These are phyloP conservation scores for Pipistrellus pipistrellus DNA, from an alignment of 2,797 vertebrate species.

Conservation along the genomic window DNA sequence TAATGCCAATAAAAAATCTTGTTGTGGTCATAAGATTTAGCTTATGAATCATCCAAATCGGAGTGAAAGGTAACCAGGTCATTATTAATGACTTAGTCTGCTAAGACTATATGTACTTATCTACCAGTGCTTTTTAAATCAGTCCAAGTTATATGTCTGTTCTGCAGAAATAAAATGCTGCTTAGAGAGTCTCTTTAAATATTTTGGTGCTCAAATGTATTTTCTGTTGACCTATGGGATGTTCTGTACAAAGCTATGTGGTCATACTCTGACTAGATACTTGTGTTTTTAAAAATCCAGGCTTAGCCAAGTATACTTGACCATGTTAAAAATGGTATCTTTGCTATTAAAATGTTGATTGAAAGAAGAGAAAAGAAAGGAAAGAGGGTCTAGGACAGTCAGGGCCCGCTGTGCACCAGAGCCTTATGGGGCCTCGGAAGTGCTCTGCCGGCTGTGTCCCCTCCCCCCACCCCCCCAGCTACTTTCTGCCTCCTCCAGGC, in stretches of 20 bases:
- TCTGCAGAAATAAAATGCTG: conserved; percentile 91
- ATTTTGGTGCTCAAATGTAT: conserved; percentile 89
- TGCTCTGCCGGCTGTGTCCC: no score
- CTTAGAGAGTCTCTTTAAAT: conserved; percentile 91
- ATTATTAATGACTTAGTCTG: conserved; percentile 92
- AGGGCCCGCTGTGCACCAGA: no score
- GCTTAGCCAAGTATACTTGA: conserved; percentile 80
- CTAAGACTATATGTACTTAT: conserved; percentile 90
- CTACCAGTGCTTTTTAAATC: conserved; percentile 85
- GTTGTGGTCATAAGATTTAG: conserved; percentile 92
- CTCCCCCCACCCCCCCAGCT: no score
- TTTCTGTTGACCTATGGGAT: conserved; percentile 89
- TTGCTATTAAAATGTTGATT: no score
- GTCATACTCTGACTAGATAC: conserved; percentile 87
- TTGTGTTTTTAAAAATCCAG: conserved; percentile 81
- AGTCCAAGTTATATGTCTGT: conserved; percentile 89
- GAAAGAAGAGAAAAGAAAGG: no score
- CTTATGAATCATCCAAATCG: conserved; percentile 92
- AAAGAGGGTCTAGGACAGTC: no score
- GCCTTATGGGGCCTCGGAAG: no score
- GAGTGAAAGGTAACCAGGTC: conserved; percentile 91
- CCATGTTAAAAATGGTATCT: no score
- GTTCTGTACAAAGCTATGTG: conserved; percentile 88
- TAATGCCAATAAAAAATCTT: conserved; percentile 92
- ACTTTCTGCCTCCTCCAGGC: no score